These are phyloP conservation scores for Bubalus kerabau DNA, from an alignment of 2,113 vertebrate genomes.

Conservation along the genomic window DNA sequence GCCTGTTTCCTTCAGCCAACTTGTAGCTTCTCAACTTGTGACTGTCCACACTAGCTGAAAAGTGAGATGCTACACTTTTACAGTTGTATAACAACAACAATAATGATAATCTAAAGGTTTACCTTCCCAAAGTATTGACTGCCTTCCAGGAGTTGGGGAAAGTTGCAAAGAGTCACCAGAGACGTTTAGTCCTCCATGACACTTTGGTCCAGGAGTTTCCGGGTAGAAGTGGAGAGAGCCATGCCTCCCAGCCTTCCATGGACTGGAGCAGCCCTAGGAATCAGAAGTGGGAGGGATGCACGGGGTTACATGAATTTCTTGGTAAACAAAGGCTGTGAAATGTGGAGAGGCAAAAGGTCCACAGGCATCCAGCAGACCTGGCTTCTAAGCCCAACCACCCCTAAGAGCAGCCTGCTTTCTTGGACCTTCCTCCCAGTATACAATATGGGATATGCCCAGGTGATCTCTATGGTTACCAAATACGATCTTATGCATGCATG, in stretches of 20 bases:
- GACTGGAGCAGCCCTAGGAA: background rate
- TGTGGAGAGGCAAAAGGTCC: background rate
- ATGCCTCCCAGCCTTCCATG: background rate
- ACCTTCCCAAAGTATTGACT: background rate
- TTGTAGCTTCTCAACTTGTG: too few species aligned
- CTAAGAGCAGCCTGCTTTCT: background rate
- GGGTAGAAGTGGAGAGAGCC: background rate
- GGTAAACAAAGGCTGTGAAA: background rate
- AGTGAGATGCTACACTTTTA: background rate
- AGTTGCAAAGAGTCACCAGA: background rate
- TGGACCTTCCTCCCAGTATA: background rate
- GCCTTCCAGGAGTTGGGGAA: background rate
- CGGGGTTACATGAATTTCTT: background rate
- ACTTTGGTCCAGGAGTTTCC: background rate
- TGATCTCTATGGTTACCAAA: background rate
- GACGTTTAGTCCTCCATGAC: background rate
- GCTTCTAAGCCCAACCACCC: background rate
- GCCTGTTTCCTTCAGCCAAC: background rate
- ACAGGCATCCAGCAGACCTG: background rate
- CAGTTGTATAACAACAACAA: background rate
- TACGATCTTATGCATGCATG: background rate
- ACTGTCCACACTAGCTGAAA: background rate
- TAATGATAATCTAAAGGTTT: background rate
- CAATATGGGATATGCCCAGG: background rate
- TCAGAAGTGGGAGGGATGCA: background rate